Evolutionary conservation across 2,888 invertebrate genomes (phyloP).

Genomic region (Mimumesa dahlbomi): DNA sequence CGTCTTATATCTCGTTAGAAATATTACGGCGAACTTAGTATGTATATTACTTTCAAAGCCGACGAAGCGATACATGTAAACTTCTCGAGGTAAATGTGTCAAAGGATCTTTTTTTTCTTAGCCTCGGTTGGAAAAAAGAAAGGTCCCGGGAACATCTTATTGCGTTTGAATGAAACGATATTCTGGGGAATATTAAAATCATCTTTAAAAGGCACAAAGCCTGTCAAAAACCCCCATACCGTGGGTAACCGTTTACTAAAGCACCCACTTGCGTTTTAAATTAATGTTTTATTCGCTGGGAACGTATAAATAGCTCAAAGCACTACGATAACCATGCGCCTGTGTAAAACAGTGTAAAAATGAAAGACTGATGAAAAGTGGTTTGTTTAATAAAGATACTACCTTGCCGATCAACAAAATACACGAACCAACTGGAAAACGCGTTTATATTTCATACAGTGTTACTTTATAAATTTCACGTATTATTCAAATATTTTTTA

Average conservation of each 20-base stretch:
- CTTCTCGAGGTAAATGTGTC: too few species aligned
- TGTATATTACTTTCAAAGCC: too few species aligned
- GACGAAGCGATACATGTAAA: too few species aligned
- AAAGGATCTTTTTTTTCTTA: too few species aligned
- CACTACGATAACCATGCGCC: background rate
- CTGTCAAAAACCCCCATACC: conserved; percentile 1
- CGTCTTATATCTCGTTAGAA: too few species aligned
- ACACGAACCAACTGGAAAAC: background rate
- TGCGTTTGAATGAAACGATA: too few species aligned
- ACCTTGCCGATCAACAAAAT: background rate
- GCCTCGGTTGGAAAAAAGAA: too few species aligned
- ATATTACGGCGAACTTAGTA: too few species aligned
- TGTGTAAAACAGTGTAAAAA: conserved; percentile 1
- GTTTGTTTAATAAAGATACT: background rate
- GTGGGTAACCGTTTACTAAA: background rate
- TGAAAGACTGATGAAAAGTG: conserved; percentile 2
- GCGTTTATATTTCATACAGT: background rate
- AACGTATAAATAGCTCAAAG: conserved; percentile 14
- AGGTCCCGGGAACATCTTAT: too few species aligned
- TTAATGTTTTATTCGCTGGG: conserved; percentile 10
- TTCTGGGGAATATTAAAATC: conserved; percentile 1
- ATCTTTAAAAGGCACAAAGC: background rate
- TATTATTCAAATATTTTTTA: background rate
- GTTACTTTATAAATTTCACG: background rate
- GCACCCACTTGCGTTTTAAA: background rate